Conservation (phyloP, 2,888 invertebrate species). For the Hedychridium roseum region DNA sequence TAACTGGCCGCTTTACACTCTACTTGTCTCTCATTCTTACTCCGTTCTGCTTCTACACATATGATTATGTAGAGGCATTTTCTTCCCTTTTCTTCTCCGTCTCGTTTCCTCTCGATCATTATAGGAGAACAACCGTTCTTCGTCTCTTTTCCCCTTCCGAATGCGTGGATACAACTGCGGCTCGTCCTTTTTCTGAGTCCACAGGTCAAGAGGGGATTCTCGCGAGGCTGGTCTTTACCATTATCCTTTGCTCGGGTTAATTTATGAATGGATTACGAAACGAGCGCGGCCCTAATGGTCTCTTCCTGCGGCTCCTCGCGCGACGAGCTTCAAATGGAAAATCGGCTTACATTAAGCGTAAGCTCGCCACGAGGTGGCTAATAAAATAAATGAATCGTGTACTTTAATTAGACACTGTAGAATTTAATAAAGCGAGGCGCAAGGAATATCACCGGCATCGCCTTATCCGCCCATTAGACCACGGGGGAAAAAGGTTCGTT, state of each 20-base stretch:
- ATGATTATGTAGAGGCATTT: not conserved
- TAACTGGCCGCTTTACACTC: too few species aligned
- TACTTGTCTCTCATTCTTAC: not conserved
- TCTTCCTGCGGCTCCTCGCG: slow-evolving; percentile 11
- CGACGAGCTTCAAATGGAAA: slow-evolving; percentile 24
- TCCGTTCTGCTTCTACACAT: not conserved
- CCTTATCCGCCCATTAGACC: too few species aligned
- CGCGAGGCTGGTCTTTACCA: slow-evolving; percentile 18
- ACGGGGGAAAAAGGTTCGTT: not conserved
- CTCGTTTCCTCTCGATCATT: slow-evolving; percentile 2
- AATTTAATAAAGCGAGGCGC: too few species aligned
- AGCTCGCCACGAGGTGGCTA: slow-evolving; percentile 4
- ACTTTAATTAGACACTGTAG: too few species aligned
- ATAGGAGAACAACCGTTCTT: too few species aligned
- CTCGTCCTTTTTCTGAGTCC: slow-evolving; percentile 13
- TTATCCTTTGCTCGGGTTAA: slow-evolving; percentile 34
- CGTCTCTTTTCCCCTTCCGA: not conserved
- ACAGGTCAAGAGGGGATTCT: slow-evolving; percentile 31
- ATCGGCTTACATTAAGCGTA: slow-evolving; percentile 29
- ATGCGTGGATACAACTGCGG: not conserved
- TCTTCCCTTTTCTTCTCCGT: slow-evolving; percentile 1
- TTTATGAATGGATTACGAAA: slow-evolving; percentile 46
- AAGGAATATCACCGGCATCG: too few species aligned
- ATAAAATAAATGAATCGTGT: not conserved
- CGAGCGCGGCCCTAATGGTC: slow-evolving; percentile 20